phyloP scores from a whole-genome alignment of 2,888 invertebrate genomes.

The Zygothrica quintamaculata region DNA sequence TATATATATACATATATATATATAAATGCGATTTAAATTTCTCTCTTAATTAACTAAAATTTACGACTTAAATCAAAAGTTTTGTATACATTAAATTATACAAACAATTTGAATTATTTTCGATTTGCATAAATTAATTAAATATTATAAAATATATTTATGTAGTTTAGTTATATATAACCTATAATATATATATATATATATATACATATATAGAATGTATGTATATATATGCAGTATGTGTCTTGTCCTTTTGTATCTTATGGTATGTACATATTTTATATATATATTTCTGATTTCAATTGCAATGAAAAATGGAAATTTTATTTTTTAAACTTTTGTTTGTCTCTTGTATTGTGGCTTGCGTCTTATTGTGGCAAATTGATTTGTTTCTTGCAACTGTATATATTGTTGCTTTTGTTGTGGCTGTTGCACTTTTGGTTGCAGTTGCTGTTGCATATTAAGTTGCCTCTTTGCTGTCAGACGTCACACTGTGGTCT shows the following conservation, averaged over 20 bases:
- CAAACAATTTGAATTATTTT: not conserved
- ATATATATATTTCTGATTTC: not conserved
- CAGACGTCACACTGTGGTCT: constrained; percentile 84
- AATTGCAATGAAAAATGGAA: constrained; percentile 3
- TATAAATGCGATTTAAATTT: constrained; percentile 48
- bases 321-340: constrained; percentile 33
- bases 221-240: constrained; percentile 13
- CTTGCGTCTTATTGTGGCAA: constrained; percentile 76
- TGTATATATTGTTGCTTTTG: constrained; percentile 35
- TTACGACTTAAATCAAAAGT: constrained; percentile 7
- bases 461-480: constrained; percentile 42
- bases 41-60: too few relatives aligned
- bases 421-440: constrained; percentile 18
- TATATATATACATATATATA: constrained; percentile 39
- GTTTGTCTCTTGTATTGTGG: constrained; percentile 62
- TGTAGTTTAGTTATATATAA: too few relatives aligned
- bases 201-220: constrained; percentile 8
- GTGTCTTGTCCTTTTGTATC: constrained; percentile 8
- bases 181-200: constrained; percentile 32
- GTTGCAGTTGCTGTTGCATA: constrained; percentile 22
- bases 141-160: constrained; percentile 50
- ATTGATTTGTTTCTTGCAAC: constrained; percentile 49
- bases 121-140: constrained; percentile 50
- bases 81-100: constrained; percentile 22
- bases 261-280: too few relatives aligned